A percentile compares a stretch with the other conserved stretches of the same genome.
Evolutionary conservation across 1,140 invertebrate species (phyloP).

Genomic region (Ceratitis capitata): DNA sequence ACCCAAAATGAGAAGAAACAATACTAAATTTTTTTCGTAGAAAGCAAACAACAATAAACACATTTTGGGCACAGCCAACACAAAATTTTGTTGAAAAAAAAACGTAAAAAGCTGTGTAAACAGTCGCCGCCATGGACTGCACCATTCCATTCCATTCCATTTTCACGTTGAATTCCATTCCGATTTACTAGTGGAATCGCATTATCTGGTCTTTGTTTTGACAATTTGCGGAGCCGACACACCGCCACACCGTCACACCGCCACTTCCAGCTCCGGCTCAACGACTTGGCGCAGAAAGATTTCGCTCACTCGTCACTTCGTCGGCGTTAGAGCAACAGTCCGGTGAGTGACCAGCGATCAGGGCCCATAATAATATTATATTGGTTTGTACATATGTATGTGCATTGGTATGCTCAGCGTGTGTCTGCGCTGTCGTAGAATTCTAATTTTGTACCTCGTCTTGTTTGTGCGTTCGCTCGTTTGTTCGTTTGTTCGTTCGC

Average conservation of each 20-base stretch:
- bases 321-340: background rate
- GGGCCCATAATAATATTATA: no score
- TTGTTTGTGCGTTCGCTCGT: background rate
- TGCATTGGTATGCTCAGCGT: background rate
- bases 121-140: background rate
- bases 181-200: background rate
- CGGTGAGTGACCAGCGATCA: no score
- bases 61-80: background rate
- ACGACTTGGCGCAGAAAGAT: background rate
- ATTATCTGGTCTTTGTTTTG: slow-evolving; percentile 24
- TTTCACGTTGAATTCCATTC: no score
- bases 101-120: slow-evolving; percentile 32
- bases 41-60: background rate
- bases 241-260: background rate
- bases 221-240: background rate
- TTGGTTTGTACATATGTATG: background rate
- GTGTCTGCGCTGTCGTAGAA: background rate
- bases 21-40: no score
- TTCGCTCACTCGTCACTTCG: no score
- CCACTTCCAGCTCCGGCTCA: background rate
- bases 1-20: background rate
- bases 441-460: slow-evolving; percentile 17
- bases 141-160: no score
- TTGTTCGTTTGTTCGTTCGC: background rate
- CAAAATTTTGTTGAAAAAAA: background rate